Base-by-base conservation (phyloP, 2,888 invertebrate genomes). In the Junonia oenone region DNA sequence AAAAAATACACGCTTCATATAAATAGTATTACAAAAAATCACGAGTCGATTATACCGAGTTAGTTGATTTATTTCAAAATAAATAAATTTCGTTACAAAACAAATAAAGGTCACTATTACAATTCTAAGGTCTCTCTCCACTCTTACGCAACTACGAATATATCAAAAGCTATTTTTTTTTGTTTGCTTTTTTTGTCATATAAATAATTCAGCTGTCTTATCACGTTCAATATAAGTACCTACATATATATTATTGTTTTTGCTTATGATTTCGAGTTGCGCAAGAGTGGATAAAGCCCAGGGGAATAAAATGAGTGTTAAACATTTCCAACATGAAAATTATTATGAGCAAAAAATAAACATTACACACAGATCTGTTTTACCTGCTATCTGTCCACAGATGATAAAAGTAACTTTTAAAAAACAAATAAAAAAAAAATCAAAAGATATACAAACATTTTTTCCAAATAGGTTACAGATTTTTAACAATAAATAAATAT, bases 41-140 rank as follows among this genome's bases (percentile, higher is more conserved):
- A 26, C 26, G 22, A 43, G 43, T 22, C 43, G 22, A 43, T 19
- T 27, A 22, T 27, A 45, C 29, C 29, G 35, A 45, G 45, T 17
- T 37, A 45, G 19, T 55, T 35, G 17, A 40, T 56, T 65, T 68
- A 59, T 61, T 66, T 67, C 62, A 2, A 64, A 73, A 80, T 80
- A 78, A 80, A 78, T 80, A 74, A 81, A 78, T 80, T 80, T 76
- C 64, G 73, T 68, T 73, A 74, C 66, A 67, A 72, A 71, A 83
- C 80, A 83, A 56, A 78, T 76, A 86, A 87, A 90, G 89, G 88
- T 82, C 89, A 89, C 88, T 77, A 86, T 85, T 86, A 80, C 67
- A 77, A 71, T 56, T 52, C 45, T 26, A 54, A 35, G 47, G 71
- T 62, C 63, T 67, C 64, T 60, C 61, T 52, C 50, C 52, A 60